Conservation (phyloP, 2,797 vertebrate species). For the Poecilia gillii region DNA sequence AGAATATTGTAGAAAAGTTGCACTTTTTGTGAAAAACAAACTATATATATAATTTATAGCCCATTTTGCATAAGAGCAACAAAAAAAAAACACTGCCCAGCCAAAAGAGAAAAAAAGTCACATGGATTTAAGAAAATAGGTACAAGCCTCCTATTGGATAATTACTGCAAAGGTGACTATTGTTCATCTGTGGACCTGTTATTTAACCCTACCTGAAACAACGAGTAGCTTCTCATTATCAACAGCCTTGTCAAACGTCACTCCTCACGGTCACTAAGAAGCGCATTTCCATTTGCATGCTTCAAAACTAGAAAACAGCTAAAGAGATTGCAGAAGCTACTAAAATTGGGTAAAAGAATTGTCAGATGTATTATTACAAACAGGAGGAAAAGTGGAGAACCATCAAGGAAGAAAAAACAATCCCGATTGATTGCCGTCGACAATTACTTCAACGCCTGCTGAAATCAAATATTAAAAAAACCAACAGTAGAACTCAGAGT, state of each 20-base stretch:
- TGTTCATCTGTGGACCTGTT: not conserved
- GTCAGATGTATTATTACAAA: not conserved
- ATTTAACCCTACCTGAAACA: not conserved
- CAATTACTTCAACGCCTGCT: not conserved
- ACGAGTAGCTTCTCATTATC: not conserved
- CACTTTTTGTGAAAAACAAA: not conserved
- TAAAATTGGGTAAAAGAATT: not conserved
- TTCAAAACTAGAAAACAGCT: not conserved
- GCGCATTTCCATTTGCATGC: too few species aligned
- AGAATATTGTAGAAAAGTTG: not conserved
- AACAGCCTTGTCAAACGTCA: not conserved
- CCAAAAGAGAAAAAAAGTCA: not conserved
- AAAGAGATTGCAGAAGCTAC: not conserved
- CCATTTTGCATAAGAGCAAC: not conserved
- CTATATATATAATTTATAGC: not conserved
- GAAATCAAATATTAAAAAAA: not conserved
- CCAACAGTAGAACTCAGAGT: not conserved
- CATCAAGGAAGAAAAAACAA: not conserved
- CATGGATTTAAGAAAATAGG: not conserved
- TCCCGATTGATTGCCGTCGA: not conserved
- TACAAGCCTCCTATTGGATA: not conserved
- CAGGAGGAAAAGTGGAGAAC: not conserved
- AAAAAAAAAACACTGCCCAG: not conserved
- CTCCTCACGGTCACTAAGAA: not conserved
- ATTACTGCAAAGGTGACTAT: not conserved